phyloP scores from a whole-genome alignment of 2,113 vertebrate species.

The Eretmochelys imbricata region DNA sequence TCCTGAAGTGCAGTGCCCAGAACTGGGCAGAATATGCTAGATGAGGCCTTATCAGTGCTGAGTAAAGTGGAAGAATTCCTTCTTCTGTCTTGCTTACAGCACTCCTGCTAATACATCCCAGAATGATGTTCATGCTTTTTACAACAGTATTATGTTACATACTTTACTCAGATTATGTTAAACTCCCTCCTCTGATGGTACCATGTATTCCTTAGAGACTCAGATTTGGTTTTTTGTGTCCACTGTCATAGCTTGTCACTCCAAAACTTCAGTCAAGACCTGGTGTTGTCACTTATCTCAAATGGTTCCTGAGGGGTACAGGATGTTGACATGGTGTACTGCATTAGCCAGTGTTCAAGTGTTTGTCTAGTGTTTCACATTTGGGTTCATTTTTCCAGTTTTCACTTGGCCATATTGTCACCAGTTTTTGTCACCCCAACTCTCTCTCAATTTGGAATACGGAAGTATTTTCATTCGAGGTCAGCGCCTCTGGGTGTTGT shows the following conservation, averaged over 20 bases:
- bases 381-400: not conserved
- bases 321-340: not conserved
- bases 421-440: not conserved
- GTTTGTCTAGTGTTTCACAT: not conserved
- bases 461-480: not conserved
- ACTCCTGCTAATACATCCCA: not conserved
- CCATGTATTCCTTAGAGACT: not conserved
- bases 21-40: not conserved
- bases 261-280: not conserved
- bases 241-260: not conserved
- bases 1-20: not conserved
- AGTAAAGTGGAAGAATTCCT: not conserved
- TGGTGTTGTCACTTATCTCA: not conserved
- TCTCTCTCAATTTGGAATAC: not conserved
- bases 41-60: not conserved
- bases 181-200: not conserved
- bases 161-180: not conserved
- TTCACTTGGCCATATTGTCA: not conserved
- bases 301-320: not conserved
- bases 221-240: not conserved
- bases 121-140: not conserved
- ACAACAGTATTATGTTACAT: not conserved
- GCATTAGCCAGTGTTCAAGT: not conserved
- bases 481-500: not conserved
- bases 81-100: not conserved